Percentiles rank a stretch among this genome's conserved stretches.
Evolutionary conservation across 2,888 invertebrate genomes (phyloP).

Genomic region (Pachliopta kotzebuea): DNA sequence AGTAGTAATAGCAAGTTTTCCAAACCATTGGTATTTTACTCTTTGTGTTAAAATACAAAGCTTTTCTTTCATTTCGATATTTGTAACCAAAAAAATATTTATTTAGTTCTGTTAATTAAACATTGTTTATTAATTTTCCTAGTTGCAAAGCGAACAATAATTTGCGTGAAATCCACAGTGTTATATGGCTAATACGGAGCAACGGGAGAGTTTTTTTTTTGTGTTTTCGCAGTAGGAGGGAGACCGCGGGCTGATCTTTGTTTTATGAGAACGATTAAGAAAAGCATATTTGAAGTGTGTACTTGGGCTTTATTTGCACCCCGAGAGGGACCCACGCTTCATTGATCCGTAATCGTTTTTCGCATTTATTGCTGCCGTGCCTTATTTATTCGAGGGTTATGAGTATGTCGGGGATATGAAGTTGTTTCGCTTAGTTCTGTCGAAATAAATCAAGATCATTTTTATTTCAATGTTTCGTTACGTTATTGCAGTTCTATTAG

Average conservation of each 20-base stretch:
- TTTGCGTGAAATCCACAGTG: constrained; percentile 69
- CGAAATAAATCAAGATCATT: constrained; percentile 38
- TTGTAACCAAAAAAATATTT: neutral
- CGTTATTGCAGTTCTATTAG: constrained; percentile 21
- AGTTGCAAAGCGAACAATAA: constrained; percentile 36
- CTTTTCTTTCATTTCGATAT: too few species aligned
- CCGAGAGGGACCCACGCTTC: constrained; percentile 75
- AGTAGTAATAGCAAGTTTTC: too few species aligned
- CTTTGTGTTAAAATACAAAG: too few species aligned
- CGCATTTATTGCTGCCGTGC: constrained; percentile 66
- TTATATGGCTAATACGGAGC: constrained; percentile 70
- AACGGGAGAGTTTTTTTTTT: constrained; percentile 60
- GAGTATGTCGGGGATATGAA: constrained; percentile 52
- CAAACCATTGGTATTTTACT: too few species aligned
- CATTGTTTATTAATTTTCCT: too few species aligned
- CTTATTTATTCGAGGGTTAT: constrained; percentile 61
- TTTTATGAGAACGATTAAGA: constrained; percentile 82
- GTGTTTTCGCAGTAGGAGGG: constrained; percentile 62
- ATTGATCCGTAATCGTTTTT: constrained; percentile 80
- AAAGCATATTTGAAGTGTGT: constrained; percentile 81
- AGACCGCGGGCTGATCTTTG: constrained; percentile 75
- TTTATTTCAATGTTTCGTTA: constrained; percentile 28
- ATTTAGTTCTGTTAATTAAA: neutral
- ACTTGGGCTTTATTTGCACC: constrained; percentile 77
- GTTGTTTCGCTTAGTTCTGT: constrained; percentile 56